Conservation (phyloP, 2,797 vertebrate genomes). For the Etheostoma perlongum region DNA sequence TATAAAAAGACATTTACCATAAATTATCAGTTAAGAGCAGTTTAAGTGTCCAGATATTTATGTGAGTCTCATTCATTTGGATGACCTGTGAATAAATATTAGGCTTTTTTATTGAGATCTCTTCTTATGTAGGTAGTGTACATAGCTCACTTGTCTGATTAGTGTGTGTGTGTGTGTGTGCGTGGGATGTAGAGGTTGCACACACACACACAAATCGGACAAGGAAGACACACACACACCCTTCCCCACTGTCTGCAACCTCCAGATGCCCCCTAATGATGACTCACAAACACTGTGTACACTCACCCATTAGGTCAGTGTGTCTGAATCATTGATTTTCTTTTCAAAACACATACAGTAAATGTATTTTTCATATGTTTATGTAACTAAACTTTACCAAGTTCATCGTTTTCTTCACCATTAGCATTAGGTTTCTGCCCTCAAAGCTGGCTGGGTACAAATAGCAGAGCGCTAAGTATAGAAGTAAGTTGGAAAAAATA, state of each 20-base stretch:
- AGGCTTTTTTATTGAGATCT: neutral
- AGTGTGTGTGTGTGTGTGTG: neutral
- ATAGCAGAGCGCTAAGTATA: conserved; percentile 38
- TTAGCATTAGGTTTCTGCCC: no score
- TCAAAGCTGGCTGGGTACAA: conserved; percentile 8
- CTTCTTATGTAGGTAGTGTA: neutral
- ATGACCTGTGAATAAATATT: neutral
- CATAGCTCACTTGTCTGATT: neutral
- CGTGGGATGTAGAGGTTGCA: no score
- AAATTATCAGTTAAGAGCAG: no score
- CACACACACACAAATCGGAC: no score
- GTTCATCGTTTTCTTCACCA: no score
- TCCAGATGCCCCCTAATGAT: conserved; percentile 61
- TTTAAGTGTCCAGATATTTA: no score
- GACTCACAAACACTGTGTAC: conserved; percentile 49
- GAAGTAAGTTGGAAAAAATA: conserved; percentile 18
- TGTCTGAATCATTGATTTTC: conserved; percentile 26
- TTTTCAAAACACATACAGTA: neutral
- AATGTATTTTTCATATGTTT: neutral
- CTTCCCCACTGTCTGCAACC: conserved; percentile 38
- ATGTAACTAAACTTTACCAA: neutral
- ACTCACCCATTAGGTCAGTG: conserved; percentile 32
- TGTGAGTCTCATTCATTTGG: neutral
- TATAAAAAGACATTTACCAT: no score
- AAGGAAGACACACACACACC: neutral